These are phyloP conservation scores for Gastrophysa polygoni DNA, from an alignment of 2,888 invertebrate species.

Conservation along the genomic window DNA sequence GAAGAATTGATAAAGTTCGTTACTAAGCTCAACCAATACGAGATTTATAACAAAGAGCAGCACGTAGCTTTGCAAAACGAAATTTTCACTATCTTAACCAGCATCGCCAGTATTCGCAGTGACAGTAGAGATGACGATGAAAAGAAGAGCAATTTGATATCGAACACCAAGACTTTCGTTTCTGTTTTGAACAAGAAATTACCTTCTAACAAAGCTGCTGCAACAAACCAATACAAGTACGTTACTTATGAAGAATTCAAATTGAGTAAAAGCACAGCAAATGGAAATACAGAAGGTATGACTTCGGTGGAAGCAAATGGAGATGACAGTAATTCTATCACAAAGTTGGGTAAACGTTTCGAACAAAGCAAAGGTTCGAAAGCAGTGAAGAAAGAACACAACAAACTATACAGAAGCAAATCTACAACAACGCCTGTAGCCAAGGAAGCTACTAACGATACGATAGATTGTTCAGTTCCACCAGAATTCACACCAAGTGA, in stretches of 20 bases:
- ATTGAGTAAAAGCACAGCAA: background rate
- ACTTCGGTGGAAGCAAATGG: too few relatives aligned
- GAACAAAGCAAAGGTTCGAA: background rate
- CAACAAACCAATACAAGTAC: background rate
- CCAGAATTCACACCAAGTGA: too few relatives aligned
- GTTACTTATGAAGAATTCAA: background rate
- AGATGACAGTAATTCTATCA: too few relatives aligned
- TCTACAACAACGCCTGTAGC: too few relatives aligned
- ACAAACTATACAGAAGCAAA: background rate
- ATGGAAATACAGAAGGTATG: too few relatives aligned
- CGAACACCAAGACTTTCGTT: slow-evolving; percentile 35
- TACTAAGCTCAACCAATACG: slow-evolving; percentile 33
- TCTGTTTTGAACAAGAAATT: slow-evolving; percentile 37
- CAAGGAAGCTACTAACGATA: too few relatives aligned
- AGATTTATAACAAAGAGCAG: slow-evolving; percentile 40
- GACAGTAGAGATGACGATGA: slow-evolving; percentile 28
- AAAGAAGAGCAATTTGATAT: slow-evolving; percentile 32
- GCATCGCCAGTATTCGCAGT: slow-evolving; percentile 37
- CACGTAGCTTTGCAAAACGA: slow-evolving; percentile 42
- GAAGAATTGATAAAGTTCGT: slow-evolving; percentile 34
- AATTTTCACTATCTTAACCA: slow-evolving; percentile 39
- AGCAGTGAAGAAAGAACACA: background rate
- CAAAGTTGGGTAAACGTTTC: too few relatives aligned
- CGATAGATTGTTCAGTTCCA: too few relatives aligned
- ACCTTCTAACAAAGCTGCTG: slow-evolving; percentile 23